Percentiles rank a stretch among this genome's conserved stretches.
Evolutionary conservation across 2,113 vertebrate genomes (phyloP).

Genomic region (Oenanthe melanoleuca): DNA sequence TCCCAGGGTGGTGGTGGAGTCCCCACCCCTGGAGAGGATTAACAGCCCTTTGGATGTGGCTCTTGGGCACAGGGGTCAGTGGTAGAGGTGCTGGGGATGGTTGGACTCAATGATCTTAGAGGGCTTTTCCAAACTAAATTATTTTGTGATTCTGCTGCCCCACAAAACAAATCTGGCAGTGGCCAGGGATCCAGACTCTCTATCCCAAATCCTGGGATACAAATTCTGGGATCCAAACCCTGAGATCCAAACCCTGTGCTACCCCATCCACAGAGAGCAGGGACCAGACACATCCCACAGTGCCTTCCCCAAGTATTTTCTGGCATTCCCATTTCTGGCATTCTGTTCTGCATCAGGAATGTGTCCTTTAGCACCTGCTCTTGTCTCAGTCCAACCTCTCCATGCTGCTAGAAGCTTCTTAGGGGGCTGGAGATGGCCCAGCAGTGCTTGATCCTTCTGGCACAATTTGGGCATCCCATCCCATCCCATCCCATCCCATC

Average conservation of each 20-base stretch:
- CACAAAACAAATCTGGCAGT: background rate
- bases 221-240: background rate
- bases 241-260: background rate
- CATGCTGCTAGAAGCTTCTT: background rate
- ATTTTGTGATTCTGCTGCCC: background rate
- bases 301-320: background rate
- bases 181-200: background rate
- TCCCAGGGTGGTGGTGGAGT: background rate
- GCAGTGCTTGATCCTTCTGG: background rate
- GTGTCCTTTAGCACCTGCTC: background rate
- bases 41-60: background rate
- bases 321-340: background rate
- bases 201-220: too few relatives aligned
- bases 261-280: background rate
- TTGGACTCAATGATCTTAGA: background rate
- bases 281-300: background rate
- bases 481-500: background rate
- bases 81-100: background rate
- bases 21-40: background rate
- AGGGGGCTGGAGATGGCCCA: background rate
- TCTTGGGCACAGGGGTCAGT: background rate
- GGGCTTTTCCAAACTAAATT: background rate
- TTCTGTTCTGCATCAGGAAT: background rate
- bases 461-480: background rate
- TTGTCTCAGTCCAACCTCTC: background rate